Evolutionary conservation across 2,113 vertebrate genomes (phyloP).

Genomic region (Ophiodon elongatus): DNA sequence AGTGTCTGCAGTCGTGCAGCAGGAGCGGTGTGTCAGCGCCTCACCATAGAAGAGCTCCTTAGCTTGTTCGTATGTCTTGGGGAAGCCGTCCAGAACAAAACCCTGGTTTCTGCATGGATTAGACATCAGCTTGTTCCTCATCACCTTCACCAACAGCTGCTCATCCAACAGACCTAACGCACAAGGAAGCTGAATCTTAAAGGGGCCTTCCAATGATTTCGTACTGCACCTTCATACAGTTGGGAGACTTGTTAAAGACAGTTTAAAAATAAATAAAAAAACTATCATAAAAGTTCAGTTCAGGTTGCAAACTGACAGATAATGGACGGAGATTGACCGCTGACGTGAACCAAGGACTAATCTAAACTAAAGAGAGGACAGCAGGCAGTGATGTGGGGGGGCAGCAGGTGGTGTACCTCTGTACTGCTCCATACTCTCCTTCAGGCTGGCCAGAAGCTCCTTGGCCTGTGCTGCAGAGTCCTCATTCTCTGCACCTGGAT

Average conservation of each 20-base stretch:
- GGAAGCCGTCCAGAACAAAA: constrained; percentile 92
- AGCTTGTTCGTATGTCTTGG: constrained; percentile 90
- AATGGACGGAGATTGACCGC: not conserved
- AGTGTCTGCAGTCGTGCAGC: not conserved
- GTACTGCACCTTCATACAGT: not conserved
- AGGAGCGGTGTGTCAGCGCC: constrained; percentile 1
- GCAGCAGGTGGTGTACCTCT: constrained; percentile 72
- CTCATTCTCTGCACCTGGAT: constrained; percentile 70
- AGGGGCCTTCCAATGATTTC: not conserved
- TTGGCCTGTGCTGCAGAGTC: constrained; percentile 75
- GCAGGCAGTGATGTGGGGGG: not conserved
- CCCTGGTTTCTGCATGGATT: constrained; percentile 94
- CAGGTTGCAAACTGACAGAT: not conserved
- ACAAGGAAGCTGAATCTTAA: not conserved
- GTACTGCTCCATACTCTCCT: constrained; percentile 87
- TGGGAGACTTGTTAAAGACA: not conserved
- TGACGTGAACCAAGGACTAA: not conserved
- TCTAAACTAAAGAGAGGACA: not conserved
- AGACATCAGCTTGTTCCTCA: constrained; percentile 90
- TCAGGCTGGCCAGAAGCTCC: constrained; percentile 84
- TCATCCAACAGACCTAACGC: constrained; percentile 86
- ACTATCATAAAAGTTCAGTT: not conserved
- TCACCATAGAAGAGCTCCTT: constrained; percentile 89
- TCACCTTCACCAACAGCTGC: constrained; percentile 83
- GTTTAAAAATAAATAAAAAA: too few relatives aligned